Percentiles rank a stretch among this genome's conserved stretches.
phyloP scores from a whole-genome alignment of 2,888 invertebrate genomes.

The Caenorhabditis japonica region DNA sequence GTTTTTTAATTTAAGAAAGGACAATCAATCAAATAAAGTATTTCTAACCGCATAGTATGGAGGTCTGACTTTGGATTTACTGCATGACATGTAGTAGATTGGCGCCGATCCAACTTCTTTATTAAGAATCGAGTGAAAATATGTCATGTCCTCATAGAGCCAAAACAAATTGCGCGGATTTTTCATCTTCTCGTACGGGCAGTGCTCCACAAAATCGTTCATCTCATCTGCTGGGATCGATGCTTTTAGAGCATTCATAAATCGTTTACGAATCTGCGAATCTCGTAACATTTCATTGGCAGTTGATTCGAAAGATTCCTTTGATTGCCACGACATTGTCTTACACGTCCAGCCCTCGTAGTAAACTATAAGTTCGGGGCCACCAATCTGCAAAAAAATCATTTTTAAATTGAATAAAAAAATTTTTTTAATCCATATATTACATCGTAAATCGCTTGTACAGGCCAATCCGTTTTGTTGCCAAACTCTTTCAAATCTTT shows the following conservation, averaged over 20 bases:
- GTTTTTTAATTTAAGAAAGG: neutral
- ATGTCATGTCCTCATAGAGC: slow-evolving; percentile 24
- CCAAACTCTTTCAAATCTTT: neutral
- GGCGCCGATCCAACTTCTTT: slow-evolving; percentile 6
- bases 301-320: neutral
- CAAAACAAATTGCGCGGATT: neutral
- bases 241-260: too few relatives aligned
- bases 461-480: neutral
- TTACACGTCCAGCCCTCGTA: slow-evolving; percentile 40
- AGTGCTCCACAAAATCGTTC: too few relatives aligned
- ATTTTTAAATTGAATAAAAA: neutral
- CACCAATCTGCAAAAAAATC: neutral
- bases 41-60: slow-evolving; percentile 12
- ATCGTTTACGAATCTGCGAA: too few relatives aligned
- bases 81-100: slow-evolving; percentile 14
- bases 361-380: neutral
- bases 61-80: neutral
- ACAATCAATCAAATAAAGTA: neutral
- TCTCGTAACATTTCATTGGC: neutral
- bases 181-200: too few relatives aligned
- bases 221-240: too few relatives aligned
- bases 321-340: neutral
- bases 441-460: slow-evolving; percentile 20
- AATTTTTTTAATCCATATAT: neutral
- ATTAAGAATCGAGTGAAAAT: slow-evolving; percentile 22